phyloP scores from a whole-genome alignment of 2,113 vertebrate species.

The Anarhynchus alexandrinus region DNA sequence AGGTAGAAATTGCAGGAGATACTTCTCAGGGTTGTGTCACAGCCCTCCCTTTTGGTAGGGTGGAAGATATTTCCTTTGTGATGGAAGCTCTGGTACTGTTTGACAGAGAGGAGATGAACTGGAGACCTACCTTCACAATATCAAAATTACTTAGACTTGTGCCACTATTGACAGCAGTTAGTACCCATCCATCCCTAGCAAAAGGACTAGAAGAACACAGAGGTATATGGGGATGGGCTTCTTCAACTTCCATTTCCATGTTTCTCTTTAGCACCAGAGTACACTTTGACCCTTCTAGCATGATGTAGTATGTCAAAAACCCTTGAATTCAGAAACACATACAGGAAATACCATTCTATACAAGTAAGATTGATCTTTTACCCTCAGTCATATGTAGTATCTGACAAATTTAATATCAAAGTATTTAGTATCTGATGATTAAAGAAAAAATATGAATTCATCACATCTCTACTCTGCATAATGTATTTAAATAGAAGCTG shows the following conservation, averaged over 20 bases:
- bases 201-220: not conserved
- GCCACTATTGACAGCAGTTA: not conserved
- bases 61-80: not conserved
- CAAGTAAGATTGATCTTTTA: not conserved
- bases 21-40: not conserved
- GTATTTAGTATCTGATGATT: not conserved
- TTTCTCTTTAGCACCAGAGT: not conserved
- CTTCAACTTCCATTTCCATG: not conserved
- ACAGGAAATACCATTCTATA: not conserved
- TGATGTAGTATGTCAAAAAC: not conserved
- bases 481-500: not conserved
- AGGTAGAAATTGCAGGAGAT: not conserved
- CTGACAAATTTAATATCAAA: not conserved
- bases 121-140: not conserved
- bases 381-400: not conserved
- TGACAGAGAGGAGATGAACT: not conserved
- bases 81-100: not conserved
- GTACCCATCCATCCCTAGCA: not conserved
- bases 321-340: not conserved
- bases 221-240: not conserved
- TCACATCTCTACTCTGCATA: not conserved
- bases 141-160: not conserved
- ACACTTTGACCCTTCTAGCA: not conserved
- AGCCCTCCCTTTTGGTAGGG: not conserved
- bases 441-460: not conserved